Evolutionary conservation across 2,113 vertebrate genomes (phyloP).

Genomic region (Carassius gibelio): DNA sequence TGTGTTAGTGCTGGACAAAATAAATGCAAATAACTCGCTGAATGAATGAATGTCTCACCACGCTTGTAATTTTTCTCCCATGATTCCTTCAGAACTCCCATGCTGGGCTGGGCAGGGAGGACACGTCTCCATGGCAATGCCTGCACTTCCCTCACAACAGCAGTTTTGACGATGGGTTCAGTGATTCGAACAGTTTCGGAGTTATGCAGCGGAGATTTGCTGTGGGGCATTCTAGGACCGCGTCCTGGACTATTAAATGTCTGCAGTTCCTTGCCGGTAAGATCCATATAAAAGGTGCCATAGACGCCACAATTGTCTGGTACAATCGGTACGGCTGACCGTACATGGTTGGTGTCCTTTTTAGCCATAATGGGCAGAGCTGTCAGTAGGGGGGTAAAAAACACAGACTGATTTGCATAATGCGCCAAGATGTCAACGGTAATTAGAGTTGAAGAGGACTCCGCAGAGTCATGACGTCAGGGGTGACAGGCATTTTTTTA

Average conservation of each 20-base stretch:
- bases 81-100: constrained; percentile 74
- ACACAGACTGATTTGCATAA: constrained; percentile 43
- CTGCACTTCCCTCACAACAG: constrained; percentile 50
- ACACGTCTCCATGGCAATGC: constrained; percentile 74
- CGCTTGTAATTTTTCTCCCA: constrained; percentile 77
- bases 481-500: constrained; percentile 12
- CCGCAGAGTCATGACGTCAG: background rate
- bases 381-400: constrained; percentile 43
- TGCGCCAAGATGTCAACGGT: background rate
- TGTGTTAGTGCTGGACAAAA: background rate
- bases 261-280: constrained; percentile 70
- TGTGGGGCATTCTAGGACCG: constrained; percentile 63
- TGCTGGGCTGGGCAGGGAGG: constrained; percentile 74
- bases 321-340: constrained; percentile 77
- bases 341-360: constrained; percentile 61
- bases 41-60: constrained; percentile 65
- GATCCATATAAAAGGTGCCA: constrained; percentile 82
- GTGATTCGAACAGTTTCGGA: constrained; percentile 69
- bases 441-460: constrained; percentile 26
- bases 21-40: background rate
- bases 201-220: constrained; percentile 55
- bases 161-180: constrained; percentile 60
- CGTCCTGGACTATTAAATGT: constrained; percentile 75
- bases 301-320: constrained; percentile 84
- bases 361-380: constrained; percentile 71